A percentile compares a stretch with the other conserved stretches of the same genome.
Evolutionary conservation across 1,140 invertebrate genomes (phyloP).

Genomic region (Cylas formicarius): DNA sequence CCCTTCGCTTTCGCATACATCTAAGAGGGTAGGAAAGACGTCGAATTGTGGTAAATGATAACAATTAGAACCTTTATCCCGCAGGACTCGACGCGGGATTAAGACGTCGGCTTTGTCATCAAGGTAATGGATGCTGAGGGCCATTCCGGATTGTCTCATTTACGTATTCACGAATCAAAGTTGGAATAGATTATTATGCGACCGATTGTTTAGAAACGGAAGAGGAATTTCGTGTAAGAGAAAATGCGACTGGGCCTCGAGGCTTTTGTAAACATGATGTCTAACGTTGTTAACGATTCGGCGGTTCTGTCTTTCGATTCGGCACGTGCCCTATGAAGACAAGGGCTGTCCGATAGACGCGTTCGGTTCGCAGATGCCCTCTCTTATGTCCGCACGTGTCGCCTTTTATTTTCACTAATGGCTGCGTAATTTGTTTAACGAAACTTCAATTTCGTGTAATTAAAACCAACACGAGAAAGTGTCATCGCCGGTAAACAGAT

Average conservation of each 20-base stretch:
- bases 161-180: constrained; percentile 13
- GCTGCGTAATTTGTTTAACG: too few species aligned
- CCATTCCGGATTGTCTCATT: constrained; percentile 32
- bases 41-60: constrained; percentile 23
- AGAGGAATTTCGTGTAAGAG: too few species aligned
- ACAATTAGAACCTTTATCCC: constrained; percentile 30
- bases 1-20: too few species aligned
- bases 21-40: constrained; percentile 5
- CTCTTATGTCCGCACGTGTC: constrained; percentile 12
- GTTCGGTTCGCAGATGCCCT: constrained; percentile 14
- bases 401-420: constrained; percentile 16
- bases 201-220: too few species aligned
- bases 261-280: constrained; percentile 14
- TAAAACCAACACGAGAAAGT: too few species aligned
- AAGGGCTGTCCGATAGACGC: constrained; percentile 11
- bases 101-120: constrained; percentile 37
- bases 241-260: constrained; percentile 6
- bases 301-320: constrained; percentile 13
- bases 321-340: constrained; percentile 14
- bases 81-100: constrained; percentile 27
- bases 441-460: too few species aligned
- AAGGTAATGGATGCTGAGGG: constrained; percentile 36
- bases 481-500: too few species aligned
- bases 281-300: constrained; percentile 14
- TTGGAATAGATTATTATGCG: constrained; percentile 10